These are phyloP conservation scores for Halictus quadricinctus DNA, from an alignment of 2,888 invertebrate species.

Conservation along the genomic window DNA sequence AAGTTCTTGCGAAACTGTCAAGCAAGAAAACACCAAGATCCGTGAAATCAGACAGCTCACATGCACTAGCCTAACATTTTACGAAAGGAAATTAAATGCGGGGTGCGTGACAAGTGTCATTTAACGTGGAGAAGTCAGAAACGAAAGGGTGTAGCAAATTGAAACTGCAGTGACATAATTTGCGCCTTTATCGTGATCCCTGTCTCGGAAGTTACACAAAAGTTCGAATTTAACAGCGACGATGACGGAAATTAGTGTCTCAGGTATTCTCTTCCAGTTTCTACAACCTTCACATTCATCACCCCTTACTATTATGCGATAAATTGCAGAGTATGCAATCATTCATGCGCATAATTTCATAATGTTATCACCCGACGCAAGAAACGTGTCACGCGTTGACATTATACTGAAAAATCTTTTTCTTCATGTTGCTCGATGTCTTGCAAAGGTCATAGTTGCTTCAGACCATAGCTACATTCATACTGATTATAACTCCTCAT, in stretches of 20 bases:
- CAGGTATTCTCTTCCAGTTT: neutral
- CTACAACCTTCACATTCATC: neutral
- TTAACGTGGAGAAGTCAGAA: neutral
- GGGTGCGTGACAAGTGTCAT: neutral
- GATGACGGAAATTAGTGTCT: neutral
- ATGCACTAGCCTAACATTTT: neutral
- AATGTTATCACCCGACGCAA: neutral
- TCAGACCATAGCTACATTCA: too few species aligned
- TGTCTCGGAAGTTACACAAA: neutral
- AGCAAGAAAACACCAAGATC: neutral
- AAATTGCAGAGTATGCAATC: neutral
- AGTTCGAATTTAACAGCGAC: neutral
- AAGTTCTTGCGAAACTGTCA: neutral
- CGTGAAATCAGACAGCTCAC: neutral
- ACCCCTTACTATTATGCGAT: neutral
- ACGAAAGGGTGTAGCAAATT: neutral
- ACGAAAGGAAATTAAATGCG: neutral
- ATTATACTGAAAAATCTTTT: neutral
- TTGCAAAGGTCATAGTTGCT: too few species aligned
- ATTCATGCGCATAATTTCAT: neutral
- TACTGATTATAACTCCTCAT: too few species aligned
- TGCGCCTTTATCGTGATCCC: neutral
- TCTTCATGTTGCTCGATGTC: neutral
- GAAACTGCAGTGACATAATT: neutral
- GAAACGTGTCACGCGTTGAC: neutral